phyloP scores from a whole-genome alignment of 2,888 invertebrate genomes.

The Xestia rhomboidea region DNA sequence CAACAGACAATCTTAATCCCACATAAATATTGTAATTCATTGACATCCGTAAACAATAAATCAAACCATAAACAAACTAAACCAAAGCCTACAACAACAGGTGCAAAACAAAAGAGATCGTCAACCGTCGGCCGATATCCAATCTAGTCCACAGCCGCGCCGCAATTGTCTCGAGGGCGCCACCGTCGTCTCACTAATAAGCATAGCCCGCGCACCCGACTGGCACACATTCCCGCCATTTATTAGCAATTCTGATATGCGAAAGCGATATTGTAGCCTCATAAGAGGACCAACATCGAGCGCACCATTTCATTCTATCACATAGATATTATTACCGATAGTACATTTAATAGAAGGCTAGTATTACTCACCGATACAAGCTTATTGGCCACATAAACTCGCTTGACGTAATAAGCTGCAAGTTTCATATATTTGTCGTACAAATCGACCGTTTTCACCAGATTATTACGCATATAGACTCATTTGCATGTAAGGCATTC shows the following conservation, averaged over 20 bases:
- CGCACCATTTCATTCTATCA: constrained; percentile 86
- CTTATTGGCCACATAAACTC: constrained; percentile 84
- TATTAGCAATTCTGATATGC: constrained; percentile 89
- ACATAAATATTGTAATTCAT: constrained; percentile 33
- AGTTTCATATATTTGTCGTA: constrained; percentile 86
- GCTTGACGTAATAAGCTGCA: constrained; percentile 83
- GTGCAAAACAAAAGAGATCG: constrained; percentile 59
- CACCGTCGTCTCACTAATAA: constrained; percentile 75
- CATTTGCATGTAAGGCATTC: constrained; percentile 81
- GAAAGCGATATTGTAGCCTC: constrained; percentile 86
- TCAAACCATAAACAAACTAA: constrained; percentile 34
- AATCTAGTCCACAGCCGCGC: constrained; percentile 62
- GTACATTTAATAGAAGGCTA: constrained; percentile 83
- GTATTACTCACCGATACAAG: constrained; percentile 82
- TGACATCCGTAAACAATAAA: constrained; percentile 35
- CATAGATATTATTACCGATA: constrained; percentile 79
- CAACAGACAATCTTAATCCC: not conserved
- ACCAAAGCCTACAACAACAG: constrained; percentile 45
- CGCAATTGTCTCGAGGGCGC: constrained; percentile 78
- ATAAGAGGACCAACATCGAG: constrained; percentile 83
- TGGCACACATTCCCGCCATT: constrained; percentile 85
- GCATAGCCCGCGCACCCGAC: constrained; percentile 74
- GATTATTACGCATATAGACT: constrained; percentile 75
- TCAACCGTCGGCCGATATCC: constrained; percentile 62
- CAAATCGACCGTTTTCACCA: constrained; percentile 83